These are phyloP conservation scores for Bellardia bayeri DNA, from an alignment of 2,888 invertebrate species.

Conservation along the genomic window DNA sequence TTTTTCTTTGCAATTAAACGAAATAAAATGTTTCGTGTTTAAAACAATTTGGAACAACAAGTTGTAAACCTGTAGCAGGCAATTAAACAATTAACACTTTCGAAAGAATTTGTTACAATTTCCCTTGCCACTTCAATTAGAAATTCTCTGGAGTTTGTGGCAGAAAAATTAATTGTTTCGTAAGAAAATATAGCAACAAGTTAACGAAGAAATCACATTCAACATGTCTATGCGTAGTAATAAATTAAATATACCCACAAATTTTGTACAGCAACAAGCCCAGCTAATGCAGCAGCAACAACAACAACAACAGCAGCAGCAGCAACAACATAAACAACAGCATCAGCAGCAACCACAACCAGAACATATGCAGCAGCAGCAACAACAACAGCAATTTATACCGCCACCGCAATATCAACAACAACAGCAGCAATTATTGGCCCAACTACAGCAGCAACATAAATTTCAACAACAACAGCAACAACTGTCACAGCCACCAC, in stretches of 20 bases:
- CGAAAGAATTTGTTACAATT: slow-evolving; percentile 7
- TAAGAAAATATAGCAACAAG: neutral
- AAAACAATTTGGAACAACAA: slow-evolving; percentile 52
- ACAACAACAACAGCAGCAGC: slow-evolving; percentile 75
- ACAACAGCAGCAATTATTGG: slow-evolving; percentile 75
- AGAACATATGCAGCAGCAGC: slow-evolving; percentile 77
- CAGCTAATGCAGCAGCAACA: slow-evolving; percentile 74
- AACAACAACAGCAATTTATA: slow-evolving; percentile 75
- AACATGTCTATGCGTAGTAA: slow-evolving; percentile 83
- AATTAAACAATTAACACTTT: slow-evolving; percentile 64
- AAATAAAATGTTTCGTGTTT: slow-evolving; percentile 57
- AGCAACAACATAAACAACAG: slow-evolving; percentile 79
- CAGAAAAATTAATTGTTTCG: slow-evolving; percentile 14
- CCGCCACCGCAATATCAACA: slow-evolving; percentile 75
- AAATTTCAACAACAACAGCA: slow-evolving; percentile 79
- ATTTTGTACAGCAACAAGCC: slow-evolving; percentile 74
- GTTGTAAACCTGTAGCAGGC: slow-evolving; percentile 45
- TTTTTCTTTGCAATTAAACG: neutral
- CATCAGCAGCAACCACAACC: slow-evolving; percentile 74
- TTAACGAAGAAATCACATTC: neutral
- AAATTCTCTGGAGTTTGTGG: slow-evolving; percentile 8
- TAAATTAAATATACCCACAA: slow-evolving; percentile 78
- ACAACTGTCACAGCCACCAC: slow-evolving; percentile 76
- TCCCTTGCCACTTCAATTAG: slow-evolving; percentile 5
- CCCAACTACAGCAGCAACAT: slow-evolving; percentile 77